phyloP scores from a whole-genome alignment of 2,888 invertebrate species.

The Cantharis nigra region DNA sequence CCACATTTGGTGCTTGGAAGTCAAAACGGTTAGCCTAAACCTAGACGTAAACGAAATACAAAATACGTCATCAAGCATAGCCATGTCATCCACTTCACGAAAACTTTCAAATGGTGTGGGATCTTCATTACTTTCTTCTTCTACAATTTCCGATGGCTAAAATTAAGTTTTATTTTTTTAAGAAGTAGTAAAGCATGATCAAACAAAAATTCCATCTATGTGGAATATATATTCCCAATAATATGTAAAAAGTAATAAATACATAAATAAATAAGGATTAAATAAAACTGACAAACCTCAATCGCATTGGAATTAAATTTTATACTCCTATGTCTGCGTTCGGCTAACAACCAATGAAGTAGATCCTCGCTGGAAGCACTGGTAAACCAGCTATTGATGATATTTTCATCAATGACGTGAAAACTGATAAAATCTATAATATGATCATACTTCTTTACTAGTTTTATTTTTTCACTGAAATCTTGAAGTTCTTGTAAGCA shows the following conservation, averaged over 20 bases:
- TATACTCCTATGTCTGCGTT: not conserved
- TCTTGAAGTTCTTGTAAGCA: not conserved
- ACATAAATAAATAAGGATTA: too few species aligned
- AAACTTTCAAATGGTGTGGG: not conserved
- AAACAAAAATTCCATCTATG: too few species aligned
- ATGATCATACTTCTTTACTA: constrained; percentile 34
- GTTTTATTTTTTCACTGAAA: constrained; percentile 1
- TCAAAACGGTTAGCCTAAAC: not conserved
- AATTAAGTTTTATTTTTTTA: not conserved
- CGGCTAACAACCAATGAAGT: constrained; percentile 39
- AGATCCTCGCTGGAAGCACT: constrained; percentile 32
- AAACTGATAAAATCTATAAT: constrained; percentile 40
- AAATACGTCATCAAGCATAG: not conserved
- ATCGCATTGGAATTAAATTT: not conserved
- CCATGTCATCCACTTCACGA: not conserved
- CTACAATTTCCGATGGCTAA: not conserved
- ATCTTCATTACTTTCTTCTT: not conserved
- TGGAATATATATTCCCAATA: too few species aligned
- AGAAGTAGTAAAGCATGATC: too few species aligned
- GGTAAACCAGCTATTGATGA: constrained; percentile 52
- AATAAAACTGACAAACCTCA: not conserved
- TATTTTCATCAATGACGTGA: constrained; percentile 35
- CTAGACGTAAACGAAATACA: fast-evolving
- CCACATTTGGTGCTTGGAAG: not conserved
- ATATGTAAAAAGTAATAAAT: too few species aligned